Percentiles rank a stretch among this genome's conserved stretches.
Evolutionary conservation across 2,113 vertebrate species (phyloP).

Genomic region (Mus pahari): DNA sequence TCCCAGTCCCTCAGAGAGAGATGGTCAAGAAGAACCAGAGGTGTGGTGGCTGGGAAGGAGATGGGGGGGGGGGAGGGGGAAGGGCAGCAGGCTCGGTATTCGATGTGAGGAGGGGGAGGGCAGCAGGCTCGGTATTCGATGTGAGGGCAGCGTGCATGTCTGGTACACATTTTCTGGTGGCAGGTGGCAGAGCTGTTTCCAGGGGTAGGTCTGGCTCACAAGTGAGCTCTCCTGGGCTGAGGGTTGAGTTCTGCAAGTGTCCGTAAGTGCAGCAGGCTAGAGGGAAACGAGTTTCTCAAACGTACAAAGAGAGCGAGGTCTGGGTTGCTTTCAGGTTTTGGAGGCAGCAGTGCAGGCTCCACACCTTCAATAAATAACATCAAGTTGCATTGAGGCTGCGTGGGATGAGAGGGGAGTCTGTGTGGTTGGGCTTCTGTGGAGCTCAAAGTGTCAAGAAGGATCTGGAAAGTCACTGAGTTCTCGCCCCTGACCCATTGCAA

Average conservation of each 20-base stretch:
- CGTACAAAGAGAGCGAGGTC: neutral
- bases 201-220: neutral
- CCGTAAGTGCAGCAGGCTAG: neutral
- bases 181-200: neutral
- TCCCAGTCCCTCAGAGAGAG: neutral
- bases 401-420: neutral
- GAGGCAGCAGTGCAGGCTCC: neutral
- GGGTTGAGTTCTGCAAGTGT: neutral
- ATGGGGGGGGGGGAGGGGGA: neutral
- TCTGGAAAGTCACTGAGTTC: neutral
- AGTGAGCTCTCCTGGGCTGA: neutral
- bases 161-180: neutral
- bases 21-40: neutral
- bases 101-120: neutral
- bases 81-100: neutral
- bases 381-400: neutral
- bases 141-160: constrained; percentile 36
- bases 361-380: neutral
- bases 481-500: neutral
- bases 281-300: neutral
- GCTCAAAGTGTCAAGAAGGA: too few relatives aligned
- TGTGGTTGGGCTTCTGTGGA: neutral
- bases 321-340: neutral
- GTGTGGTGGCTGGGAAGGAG: too few relatives aligned
- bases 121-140: neutral